Conservation (phyloP, 2,113 vertebrate species). For the Actenoides hombroni region DNA sequence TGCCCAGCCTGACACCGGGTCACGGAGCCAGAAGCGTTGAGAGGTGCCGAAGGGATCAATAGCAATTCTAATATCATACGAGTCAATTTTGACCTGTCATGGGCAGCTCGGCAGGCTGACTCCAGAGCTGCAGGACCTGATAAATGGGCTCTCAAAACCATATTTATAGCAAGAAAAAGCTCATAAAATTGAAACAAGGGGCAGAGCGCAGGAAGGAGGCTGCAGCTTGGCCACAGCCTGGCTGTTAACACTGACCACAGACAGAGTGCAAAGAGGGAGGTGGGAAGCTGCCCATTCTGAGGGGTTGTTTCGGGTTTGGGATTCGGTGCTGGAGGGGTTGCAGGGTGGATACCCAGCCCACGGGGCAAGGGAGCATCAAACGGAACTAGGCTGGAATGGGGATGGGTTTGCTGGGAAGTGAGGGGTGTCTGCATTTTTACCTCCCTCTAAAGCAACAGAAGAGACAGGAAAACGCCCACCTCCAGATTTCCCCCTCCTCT, state of each 20-base stretch:
- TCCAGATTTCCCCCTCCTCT: not conserved
- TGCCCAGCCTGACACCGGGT: slow-evolving; percentile 11
- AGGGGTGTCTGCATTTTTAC: rapidly evolving
- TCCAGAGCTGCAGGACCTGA: slow-evolving; percentile 61
- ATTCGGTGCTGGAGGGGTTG: not conserved
- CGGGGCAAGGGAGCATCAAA: not conserved
- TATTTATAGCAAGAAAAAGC: slow-evolving; percentile 69
- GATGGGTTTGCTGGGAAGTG: not conserved
- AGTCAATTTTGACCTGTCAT: slow-evolving; percentile 72
- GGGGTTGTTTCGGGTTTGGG: not conserved
- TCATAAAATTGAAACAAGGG: slow-evolving; percentile 60
- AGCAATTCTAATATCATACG: slow-evolving; percentile 72
- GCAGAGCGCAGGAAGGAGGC: not conserved
- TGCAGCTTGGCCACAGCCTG: not conserved
- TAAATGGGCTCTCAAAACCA: slow-evolving; percentile 65
- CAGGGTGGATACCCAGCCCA: not conserved
- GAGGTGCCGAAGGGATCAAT: slow-evolving; percentile 72
- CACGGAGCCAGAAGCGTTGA: slow-evolving; percentile 9
- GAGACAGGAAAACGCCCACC: not conserved
- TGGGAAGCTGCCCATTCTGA: not conserved
- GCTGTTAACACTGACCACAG: not conserved
- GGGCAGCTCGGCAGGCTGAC: slow-evolving; percentile 56
- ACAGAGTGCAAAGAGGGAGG: not conserved
- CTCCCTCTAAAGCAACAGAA: not conserved
- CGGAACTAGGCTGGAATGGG: not conserved